Conservation (phyloP, 2,797 vertebrate species). For the Platalea minor region DNA sequence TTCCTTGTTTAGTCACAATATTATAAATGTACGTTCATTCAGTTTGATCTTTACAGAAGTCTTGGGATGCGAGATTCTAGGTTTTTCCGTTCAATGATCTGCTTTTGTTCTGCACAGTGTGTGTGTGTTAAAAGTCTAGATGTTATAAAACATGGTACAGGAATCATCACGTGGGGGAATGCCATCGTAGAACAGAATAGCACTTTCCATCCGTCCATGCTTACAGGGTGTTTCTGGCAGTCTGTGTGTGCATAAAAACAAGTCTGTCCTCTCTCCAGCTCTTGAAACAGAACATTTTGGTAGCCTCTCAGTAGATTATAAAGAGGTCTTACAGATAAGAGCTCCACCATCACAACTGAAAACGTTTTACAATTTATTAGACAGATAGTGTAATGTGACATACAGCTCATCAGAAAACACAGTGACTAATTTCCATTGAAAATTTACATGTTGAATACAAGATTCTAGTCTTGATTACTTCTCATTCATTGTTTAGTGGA, state of each 20-base stretch:
- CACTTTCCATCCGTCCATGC: accelerated
- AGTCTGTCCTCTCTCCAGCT: neutral
- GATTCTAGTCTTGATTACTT: neutral
- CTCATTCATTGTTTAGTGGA: neutral
- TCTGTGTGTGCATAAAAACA: neutral
- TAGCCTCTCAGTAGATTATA: neutral
- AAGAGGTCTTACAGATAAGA: neutral
- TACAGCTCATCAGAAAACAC: neutral
- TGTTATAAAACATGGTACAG: neutral
- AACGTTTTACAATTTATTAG: neutral
- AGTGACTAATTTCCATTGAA: neutral
- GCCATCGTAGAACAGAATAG: neutral
- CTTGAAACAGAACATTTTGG: neutral
- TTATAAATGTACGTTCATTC: neutral
- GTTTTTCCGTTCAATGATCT: neutral
- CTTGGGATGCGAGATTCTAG: neutral
- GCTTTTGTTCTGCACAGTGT: neutral
- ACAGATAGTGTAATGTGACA: neutral
- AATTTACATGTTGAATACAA: neutral
- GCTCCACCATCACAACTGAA: neutral
- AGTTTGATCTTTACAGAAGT: neutral
- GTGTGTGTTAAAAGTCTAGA: neutral
- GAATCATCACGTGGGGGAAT: accelerated
- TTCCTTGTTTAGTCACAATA: neutral
- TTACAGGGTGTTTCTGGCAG: neutral